phyloP scores from a whole-genome alignment of 2,797 vertebrate species.

The Potorous gilbertii region DNA sequence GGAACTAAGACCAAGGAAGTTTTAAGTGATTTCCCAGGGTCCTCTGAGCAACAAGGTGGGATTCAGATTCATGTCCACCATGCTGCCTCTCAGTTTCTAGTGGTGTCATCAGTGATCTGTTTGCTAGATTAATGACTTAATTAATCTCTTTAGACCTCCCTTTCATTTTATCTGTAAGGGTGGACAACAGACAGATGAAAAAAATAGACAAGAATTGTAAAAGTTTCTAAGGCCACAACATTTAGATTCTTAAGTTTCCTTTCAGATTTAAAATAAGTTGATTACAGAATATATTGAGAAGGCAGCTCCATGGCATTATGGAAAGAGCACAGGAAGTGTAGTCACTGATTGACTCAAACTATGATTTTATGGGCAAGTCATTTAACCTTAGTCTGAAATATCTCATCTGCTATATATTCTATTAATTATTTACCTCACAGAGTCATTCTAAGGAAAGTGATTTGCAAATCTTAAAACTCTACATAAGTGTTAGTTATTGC shows the following conservation, averaged over 20 bases:
- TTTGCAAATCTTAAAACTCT: neutral
- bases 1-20: neutral
- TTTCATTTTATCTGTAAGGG: neutral
- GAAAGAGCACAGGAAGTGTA: neutral
- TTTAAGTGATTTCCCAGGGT: neutral
- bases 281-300: neutral
- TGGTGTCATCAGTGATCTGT: neutral
- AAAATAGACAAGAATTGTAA: neutral
- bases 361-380: neutral
- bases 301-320: neutral
- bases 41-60: neutral
- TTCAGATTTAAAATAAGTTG: neutral
- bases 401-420: neutral
- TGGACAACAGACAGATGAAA: neutral
- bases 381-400: neutral
- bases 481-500: neutral
- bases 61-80: too few relatives aligned
- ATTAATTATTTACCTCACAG: neutral
- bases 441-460: neutral
- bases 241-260: too few relatives aligned
- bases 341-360: neutral
- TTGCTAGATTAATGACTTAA: neutral
- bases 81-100: neutral
- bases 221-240: neutral
- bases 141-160: neutral